A percentile compares a stretch with the other conserved stretches of the same genome.
Evolutionary conservation across 2,113 vertebrate species (phyloP).

Genomic region (Catharus fuscescens): DNA sequence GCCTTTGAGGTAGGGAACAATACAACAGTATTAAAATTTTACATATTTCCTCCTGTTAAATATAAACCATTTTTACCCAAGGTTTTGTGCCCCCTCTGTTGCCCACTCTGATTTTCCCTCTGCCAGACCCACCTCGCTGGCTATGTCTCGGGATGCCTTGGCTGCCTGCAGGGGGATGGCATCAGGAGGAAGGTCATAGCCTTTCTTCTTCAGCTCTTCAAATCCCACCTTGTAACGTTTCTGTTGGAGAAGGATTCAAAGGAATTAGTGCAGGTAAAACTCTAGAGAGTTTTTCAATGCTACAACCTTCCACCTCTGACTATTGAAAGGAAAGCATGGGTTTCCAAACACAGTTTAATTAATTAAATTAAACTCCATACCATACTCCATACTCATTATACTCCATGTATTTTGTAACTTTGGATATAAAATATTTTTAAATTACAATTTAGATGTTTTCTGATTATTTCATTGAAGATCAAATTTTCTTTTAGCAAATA

Average conservation of each 20-base stretch:
- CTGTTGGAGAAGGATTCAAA: constrained; percentile 65
- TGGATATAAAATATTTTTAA: background rate
- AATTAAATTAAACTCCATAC: background rate
- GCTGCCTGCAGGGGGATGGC: constrained; percentile 87
- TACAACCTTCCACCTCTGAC: background rate
- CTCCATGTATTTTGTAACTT: background rate
- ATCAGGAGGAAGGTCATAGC: constrained; percentile 86
- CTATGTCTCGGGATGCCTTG: constrained; percentile 85
- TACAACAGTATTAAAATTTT: background rate
- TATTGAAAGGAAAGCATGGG: background rate
- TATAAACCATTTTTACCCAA: accelerated
- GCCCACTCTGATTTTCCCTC: background rate
- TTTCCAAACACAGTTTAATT: background rate
- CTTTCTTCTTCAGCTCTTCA: constrained; percentile 90
- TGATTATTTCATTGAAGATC: background rate
- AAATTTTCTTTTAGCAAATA: background rate
- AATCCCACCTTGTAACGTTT: constrained; percentile 84
- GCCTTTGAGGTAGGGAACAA: accelerated
- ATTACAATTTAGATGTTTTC: background rate
- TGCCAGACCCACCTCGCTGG: constrained; percentile 82
- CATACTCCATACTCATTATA: background rate
- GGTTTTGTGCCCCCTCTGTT: accelerated
- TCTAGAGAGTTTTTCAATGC: background rate
- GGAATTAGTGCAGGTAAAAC: background rate
- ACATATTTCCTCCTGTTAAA: background rate